Evolutionary conservation across 2,797 vertebrate species (phyloP).

Genomic region (Orientallactaga sibirica): DNA sequence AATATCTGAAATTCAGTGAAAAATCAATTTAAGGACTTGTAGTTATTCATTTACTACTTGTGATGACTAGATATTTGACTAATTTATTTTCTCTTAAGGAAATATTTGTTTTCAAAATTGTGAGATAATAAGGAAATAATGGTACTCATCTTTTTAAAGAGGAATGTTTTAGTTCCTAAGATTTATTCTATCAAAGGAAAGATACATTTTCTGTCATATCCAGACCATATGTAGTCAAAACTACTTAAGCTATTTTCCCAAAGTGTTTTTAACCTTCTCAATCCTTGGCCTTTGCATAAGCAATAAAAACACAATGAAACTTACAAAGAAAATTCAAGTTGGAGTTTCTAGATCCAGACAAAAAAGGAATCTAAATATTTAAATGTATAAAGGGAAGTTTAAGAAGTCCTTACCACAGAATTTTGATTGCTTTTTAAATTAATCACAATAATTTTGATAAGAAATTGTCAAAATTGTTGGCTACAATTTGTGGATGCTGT

Average conservation of each 20-base stretch:
- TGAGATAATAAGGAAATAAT: neutral
- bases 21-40: neutral
- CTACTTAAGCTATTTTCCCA: constrained; percentile 4
- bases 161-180: neutral
- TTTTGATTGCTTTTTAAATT: neutral
- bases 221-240: neutral
- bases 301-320: neutral
- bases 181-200: constrained; percentile 4
- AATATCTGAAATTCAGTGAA: neutral
- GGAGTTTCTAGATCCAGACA: neutral
- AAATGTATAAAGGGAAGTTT: neutral
- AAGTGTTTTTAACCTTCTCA: neutral
- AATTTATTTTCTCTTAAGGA: neutral
- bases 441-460: neutral
- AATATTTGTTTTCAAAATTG: constrained; percentile 4
- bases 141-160: neutral
- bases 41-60: constrained; percentile 20
- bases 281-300: neutral
- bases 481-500: neutral
- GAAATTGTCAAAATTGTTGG: neutral
- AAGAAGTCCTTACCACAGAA: neutral
- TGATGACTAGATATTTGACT: neutral
- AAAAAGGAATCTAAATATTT: neutral
- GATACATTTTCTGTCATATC: neutral
- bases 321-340: neutral